Evolutionary conservation across 2,888 invertebrate genomes (phyloP).

Genomic region (Coremacera marginata): DNA sequence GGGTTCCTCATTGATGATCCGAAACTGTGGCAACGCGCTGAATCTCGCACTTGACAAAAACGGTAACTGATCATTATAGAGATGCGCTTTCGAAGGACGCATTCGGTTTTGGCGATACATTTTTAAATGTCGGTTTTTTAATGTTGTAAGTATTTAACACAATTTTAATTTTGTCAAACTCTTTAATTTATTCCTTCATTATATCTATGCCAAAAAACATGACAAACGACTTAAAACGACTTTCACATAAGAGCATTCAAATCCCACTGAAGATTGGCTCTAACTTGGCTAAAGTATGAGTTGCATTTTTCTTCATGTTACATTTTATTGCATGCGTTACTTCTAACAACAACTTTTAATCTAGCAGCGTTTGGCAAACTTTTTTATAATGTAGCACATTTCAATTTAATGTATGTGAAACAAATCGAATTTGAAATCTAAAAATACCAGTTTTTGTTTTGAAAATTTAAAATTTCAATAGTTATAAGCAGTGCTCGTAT

Average conservation of each 20-base stretch:
- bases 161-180: not conserved
- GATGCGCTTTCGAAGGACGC: constrained; percentile 45
- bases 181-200: not conserved
- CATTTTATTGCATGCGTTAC: not conserved
- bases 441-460: no score
- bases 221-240: no score
- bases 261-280: not conserved
- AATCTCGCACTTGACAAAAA: constrained; percentile 63
- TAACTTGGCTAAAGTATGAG: not conserved
- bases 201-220: no score
- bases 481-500: no score
- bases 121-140: not conserved
- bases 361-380: not conserved
- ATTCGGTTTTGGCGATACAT: constrained; percentile 46
- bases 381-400: not conserved
- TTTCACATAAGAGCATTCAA: not conserved
- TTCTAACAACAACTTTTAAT: constrained; percentile 13
- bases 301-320: not conserved
- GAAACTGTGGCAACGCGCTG: constrained; percentile 65
- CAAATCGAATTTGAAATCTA: no score
- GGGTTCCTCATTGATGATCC: constrained; percentile 54
- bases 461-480: no score
- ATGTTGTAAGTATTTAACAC: not conserved
- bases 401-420: not conserved
- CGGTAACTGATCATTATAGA: constrained; percentile 62